A percentile compares a stretch with the other conserved stretches of the same genome.
These are phyloP conservation scores for Octodonta nipae DNA, from an alignment of 2,888 invertebrate genomes.

Conservation along the genomic window DNA sequence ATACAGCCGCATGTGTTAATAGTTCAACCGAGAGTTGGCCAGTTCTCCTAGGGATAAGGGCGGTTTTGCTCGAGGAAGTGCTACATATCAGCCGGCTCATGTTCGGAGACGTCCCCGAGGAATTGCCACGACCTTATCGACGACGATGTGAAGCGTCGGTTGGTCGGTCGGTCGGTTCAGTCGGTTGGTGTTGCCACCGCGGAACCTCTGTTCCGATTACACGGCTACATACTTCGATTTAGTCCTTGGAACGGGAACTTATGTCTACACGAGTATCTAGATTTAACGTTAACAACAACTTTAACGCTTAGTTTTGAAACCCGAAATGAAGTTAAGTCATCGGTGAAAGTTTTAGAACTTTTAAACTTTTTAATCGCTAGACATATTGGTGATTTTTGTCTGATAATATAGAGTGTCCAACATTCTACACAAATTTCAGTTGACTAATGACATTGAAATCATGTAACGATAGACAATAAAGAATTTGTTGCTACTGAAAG, in stretches of 20 bases:
- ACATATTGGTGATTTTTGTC: too few species aligned
- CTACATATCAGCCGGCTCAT: slow-evolving; percentile 33
- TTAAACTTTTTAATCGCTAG: too few species aligned
- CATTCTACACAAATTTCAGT: too few species aligned
- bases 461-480: too few species aligned
- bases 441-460: too few species aligned
- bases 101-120: slow-evolving; percentile 29
- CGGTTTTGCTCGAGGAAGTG: slow-evolving; percentile 32
- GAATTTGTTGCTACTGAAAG: too few species aligned
- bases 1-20: slow-evolving; percentile 30
- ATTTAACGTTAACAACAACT: slow-evolving; percentile 25
- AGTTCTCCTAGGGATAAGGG: slow-evolving; percentile 25
- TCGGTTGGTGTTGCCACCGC: slow-evolving; percentile 17
- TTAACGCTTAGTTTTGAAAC: too few species aligned
- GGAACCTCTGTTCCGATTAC: slow-evolving; percentile 34
- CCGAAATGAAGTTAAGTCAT: too few species aligned
- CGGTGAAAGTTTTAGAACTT: too few species aligned
- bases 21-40: slow-evolving; percentile 26
- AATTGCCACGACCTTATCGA: slow-evolving; percentile 32
- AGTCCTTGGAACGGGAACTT: slow-evolving; percentile 30
- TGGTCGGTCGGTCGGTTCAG: too few species aligned
- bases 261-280: slow-evolving; percentile 31
- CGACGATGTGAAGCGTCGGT: slow-evolving; percentile 20
- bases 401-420: too few species aligned
- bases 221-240: slow-evolving; percentile 32